A percentile compares a stretch with the other conserved stretches of the same genome.
These are phyloP conservation scores for Muraenolepis orangiensis DNA, from an alignment of 2,797 vertebrate genomes.

Conservation along the genomic window DNA sequence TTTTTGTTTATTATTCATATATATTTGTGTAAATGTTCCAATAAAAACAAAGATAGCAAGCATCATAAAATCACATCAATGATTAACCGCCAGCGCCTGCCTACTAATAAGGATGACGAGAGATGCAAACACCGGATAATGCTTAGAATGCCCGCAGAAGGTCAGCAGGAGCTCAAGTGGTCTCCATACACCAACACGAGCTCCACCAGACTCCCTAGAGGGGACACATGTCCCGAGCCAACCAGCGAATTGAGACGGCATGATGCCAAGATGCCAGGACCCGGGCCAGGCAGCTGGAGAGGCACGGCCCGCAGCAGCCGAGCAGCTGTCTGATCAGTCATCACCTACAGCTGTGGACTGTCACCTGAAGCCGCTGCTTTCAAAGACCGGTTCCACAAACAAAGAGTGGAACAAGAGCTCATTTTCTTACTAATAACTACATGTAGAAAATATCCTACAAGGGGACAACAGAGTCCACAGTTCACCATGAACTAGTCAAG, in stretches of 20 bases:
- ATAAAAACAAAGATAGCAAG: neutral
- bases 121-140: slow-evolving; percentile 4
- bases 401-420: neutral
- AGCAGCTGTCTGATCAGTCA: slow-evolving; percentile 27
- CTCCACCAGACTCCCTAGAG: slow-evolving; percentile 10
- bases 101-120: neutral
- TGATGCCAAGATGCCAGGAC: slow-evolving; percentile 7
- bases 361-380: slow-evolving; percentile 20
- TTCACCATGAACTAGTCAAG: no score
- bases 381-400: neutral
- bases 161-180: neutral
- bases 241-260: slow-evolving; percentile 30
- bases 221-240: slow-evolving; percentile 25
- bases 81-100: neutral
- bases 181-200: slow-evolving; percentile 12
- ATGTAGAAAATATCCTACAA: no score
- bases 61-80: neutral
- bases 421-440: neutral
- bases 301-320: slow-evolving; percentile 37
- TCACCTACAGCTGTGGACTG: slow-evolving; percentile 57
- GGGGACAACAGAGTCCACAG: no score
- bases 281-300: slow-evolving; percentile 31
- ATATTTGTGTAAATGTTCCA: neutral
- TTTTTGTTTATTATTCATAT: neutral
- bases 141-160: slow-evolving; percentile 24